Base-by-base conservation (phyloP, 2,888 invertebrate species). In the Parelbella ahira region DNA sequence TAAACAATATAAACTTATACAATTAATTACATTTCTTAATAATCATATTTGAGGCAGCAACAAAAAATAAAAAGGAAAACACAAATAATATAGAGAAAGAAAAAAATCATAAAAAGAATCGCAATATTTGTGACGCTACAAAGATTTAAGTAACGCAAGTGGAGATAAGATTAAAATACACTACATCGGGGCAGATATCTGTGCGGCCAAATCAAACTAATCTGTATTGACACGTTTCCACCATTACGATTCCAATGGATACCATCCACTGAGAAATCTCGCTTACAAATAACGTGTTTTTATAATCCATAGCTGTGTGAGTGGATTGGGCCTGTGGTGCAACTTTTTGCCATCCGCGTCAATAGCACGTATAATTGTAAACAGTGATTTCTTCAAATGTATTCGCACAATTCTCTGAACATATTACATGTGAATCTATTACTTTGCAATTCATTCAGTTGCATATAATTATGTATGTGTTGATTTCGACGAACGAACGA, bases 141-240 rank as follows among this genome's bases (percentile, higher is more conserved):
- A 27, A 47, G 45, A 49, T 42, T 21, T 36, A 32, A 28, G 21
- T 34, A 36, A 42, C 25, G 24, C 30, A 39, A 34, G 18, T 19
- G 32, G 27, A 42, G 42, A 42, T 42, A 51, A 47, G 45, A 51
- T 47, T 49, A 46, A 50, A 55, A 54, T 51, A 54, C 51, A 15
- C 4, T 15, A 46, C 47, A 50, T 36, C 43, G 47, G 29, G 37
- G 27, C 37, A 48, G 47, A 43, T 50, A 49, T 48, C 49, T 58
- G 62, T 53, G 47, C 48, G 48, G 44, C 28, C 60, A 59, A 58
- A 66, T 76, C 70, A 59, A 48, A 63, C 64, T 79, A 80, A 86
- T 79, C 60, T 60, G 63, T 80, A 83, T 84, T 77, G 86, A 82
- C 86, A 82, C 67, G 79, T 86, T 86, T 86, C 84, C 84, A 74